Base-by-base conservation (phyloP, 2,797 vertebrate species). In the Notamacropus eugenii region DNA sequence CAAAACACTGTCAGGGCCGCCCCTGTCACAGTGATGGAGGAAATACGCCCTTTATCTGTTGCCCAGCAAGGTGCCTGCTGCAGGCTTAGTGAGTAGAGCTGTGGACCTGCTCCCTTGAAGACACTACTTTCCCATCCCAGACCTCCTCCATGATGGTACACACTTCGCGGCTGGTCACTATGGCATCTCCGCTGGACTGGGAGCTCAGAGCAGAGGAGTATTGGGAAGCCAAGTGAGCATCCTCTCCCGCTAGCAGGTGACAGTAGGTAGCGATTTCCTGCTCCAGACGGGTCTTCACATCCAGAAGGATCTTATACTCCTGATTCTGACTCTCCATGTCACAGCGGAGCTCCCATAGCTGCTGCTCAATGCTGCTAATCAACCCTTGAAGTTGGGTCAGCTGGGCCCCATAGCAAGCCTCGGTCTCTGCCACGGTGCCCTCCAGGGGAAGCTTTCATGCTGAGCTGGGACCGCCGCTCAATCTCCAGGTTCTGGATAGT, bases 381-480 rank as follows among this genome's bases (percentile, higher is more conserved):
- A 98, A n/a, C 34, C 91, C 95, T 98, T 99, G 99, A 55, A 99
- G 82, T 54, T 99, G 98, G 0, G 96, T 92, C 82, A 99, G 99
- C 99, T 99, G 99, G 55, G 97, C 5, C 57, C 99, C 98, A 29
- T 99, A 99, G 57, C 99, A 99, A 0, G 95, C 98, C 62, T 99
- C 99, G 0, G 99, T 99, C 56, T 99, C 99, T 0, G 95, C 99
- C 98, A 99, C 54, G 54, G 99, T 99, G 98, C 99, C 99, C 97
- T 99, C 99, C 98, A 99, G 95, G 0, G 99, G n/a, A 99, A 0
- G 93, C 98, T 99, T 99, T 99, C 99, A 99, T 99, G 99, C 99
- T 99, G 0, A 99, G 98, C 97, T 99, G 99, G 19, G 99, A 99
- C 98, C 99, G 99, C 92, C 99, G 98, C 96, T 99, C 99, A 0